Evolutionary conservation across 2,888 invertebrate genomes (phyloP).

Genomic region (Caenorhabditis imperialis): DNA sequence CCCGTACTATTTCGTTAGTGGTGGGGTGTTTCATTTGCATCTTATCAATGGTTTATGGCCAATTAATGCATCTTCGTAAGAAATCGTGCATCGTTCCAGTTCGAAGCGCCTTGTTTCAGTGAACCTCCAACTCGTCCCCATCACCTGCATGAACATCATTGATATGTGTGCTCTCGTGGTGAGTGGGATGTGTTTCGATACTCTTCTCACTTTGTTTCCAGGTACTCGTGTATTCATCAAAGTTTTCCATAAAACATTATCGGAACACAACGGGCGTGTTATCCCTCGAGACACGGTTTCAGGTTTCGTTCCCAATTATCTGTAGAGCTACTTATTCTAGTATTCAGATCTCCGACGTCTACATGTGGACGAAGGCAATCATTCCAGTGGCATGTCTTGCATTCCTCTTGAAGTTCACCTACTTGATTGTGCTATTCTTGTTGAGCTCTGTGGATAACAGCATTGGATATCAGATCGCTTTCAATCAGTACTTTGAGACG

Average conservation of each 20-base stretch:
- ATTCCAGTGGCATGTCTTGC: constrained; percentile 23
- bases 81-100: not conserved
- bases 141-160: constrained; percentile 34
- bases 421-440: constrained; percentile 19
- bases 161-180: constrained; percentile 30
- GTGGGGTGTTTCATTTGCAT: constrained; percentile 5
- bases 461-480: constrained; percentile 7
- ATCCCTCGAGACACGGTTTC: constrained; percentile 15
- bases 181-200: not conserved
- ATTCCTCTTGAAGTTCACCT: constrained; percentile 29
- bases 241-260: constrained; percentile 29
- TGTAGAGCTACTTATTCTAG: not conserved
- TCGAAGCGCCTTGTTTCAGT: constrained; percentile 8
- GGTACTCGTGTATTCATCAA: constrained; percentile 17
- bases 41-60: constrained; percentile 14
- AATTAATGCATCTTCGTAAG: constrained; percentile 21
- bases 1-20: not conserved
- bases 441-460: constrained; percentile 7
- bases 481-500: constrained; percentile 16
- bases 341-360: constrained; percentile 37
- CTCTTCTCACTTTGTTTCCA: not conserved
- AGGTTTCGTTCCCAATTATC: constrained; percentile 2
- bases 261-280: constrained; percentile 8
- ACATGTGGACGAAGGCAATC: constrained; percentile 36
- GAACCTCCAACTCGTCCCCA: constrained; percentile 4